Evolutionary conservation across 2,888 invertebrate genomes (phyloP).

Genomic region (Artemia sp.): DNA sequence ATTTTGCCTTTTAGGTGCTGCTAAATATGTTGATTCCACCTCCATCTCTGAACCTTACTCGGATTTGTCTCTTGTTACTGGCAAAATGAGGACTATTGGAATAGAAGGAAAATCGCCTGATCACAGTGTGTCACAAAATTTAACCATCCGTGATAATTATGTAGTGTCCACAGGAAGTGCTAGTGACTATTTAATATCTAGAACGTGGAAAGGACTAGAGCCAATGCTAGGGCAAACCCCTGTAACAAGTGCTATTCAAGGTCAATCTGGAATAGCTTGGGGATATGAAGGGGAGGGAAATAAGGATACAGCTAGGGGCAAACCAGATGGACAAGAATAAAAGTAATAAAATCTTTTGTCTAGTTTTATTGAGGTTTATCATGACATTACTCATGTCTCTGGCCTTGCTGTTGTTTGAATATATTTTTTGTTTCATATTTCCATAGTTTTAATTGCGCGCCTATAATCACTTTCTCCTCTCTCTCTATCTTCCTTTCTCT

Average conservation of each 20-base stretch:
- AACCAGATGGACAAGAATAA: not conserved
- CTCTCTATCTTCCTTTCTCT: too few relatives aligned
- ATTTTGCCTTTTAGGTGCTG: conserved; percentile 14
- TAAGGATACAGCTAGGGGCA: not conserved
- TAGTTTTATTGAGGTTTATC: too few relatives aligned
- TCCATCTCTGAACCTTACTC: conserved; percentile 29
- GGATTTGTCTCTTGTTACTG: conserved; percentile 59
- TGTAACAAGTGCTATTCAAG: conserved; percentile 48
- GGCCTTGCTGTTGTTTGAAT: too few relatives aligned
- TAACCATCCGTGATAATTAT: conserved; percentile 4
- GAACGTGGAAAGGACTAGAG: conserved; percentile 73
- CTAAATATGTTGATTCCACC: not conserved
- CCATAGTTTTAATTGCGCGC: too few relatives aligned
- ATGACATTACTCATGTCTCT: too few relatives aligned
- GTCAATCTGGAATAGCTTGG: conserved; percentile 55
- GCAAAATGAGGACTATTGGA: conserved; percentile 42
- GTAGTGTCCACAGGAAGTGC: conserved; percentile 33
- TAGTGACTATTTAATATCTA: conserved; percentile 44
- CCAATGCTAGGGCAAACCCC: conserved; percentile 56
- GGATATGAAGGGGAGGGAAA: conserved; percentile 29
- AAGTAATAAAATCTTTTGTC: too few relatives aligned
- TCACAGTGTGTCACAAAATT: conserved; percentile 25
- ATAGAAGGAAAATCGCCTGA: conserved; percentile 22
- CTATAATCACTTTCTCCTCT: too few relatives aligned
- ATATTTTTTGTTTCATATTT: too few relatives aligned